Percentiles rank a stretch among this genome's conserved stretches.
Evolutionary conservation across 1,140 invertebrate species (phyloP).

Genomic region (Zelostemma sp.): DNA sequence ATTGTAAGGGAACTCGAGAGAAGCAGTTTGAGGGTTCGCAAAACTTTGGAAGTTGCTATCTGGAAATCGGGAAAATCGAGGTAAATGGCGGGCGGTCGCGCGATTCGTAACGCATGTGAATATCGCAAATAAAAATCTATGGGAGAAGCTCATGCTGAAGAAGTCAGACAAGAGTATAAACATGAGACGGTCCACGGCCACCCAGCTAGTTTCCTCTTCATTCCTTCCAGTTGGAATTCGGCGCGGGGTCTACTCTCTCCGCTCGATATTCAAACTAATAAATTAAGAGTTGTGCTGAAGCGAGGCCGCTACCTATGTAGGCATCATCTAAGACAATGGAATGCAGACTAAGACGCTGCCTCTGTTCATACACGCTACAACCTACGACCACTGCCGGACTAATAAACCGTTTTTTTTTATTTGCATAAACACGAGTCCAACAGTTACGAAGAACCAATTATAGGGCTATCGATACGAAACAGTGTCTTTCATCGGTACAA

Average conservation of each 20-base stretch:
- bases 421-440: no score
- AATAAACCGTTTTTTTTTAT: no score
- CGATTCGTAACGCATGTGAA: constrained; percentile 40
- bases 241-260: constrained; percentile 29
- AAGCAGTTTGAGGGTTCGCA: no score
- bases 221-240: constrained; percentile 50
- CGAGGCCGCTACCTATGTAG: constrained; percentile 55
- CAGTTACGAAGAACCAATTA: no score
- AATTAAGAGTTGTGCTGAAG: constrained; percentile 55
- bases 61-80: constrained; percentile 24
- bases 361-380: constrained; percentile 25
- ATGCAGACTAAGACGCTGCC: constrained; percentile 67
- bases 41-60: no score
- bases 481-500: no score
- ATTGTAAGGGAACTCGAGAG: no score
- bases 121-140: constrained; percentile 45
- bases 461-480: no score
- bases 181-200: constrained; percentile 58
- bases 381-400: constrained; percentile 32
- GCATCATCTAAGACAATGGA: constrained; percentile 72
- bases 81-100: background rate
- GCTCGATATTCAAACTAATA: constrained; percentile 65
- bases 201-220: constrained; percentile 53
- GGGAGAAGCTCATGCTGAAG: constrained; percentile 18
- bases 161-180: constrained; percentile 54